These are phyloP conservation scores for Pseudococcus longispinus DNA, from an alignment of 2,888 invertebrate genomes.

Conservation along the genomic window DNA sequence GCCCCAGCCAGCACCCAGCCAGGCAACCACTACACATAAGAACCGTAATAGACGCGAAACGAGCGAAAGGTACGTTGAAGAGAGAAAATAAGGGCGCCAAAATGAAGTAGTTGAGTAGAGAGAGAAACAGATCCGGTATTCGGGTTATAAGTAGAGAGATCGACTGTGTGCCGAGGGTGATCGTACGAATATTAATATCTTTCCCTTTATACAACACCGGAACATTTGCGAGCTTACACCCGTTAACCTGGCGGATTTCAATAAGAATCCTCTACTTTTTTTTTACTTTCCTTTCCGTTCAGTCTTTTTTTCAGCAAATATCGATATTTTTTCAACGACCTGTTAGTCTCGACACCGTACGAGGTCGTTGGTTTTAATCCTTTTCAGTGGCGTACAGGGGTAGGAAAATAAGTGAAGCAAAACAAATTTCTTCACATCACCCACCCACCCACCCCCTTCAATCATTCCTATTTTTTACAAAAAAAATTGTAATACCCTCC, in stretches of 20 bases:
- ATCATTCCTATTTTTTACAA: no score
- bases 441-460: no score
- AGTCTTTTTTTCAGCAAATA: background rate
- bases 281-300: no score
- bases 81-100: conserved; percentile 33
- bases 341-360: background rate
- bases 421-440: no score
- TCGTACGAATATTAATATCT: conserved; percentile 36
- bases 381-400: no score
- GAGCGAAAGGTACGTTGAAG: background rate
- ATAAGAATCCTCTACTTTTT: background rate
- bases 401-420: no score
- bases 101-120: conserved; percentile 18
- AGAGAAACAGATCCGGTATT: conserved; percentile 25
- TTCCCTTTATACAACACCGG: conserved; percentile 15
- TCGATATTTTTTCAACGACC: conserved; percentile 3
- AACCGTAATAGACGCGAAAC: background rate
- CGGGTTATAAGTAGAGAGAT: conserved; percentile 20
- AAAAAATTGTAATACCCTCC: no score
- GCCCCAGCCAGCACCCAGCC: background rate
- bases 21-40: background rate
- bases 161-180: background rate
- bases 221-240: background rate
- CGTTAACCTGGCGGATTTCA: conserved; percentile 29
- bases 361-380: background rate